Evolutionary conservation across 2,113 vertebrate species (phyloP).

Genomic region (Peucedramus taeniatus): DNA sequence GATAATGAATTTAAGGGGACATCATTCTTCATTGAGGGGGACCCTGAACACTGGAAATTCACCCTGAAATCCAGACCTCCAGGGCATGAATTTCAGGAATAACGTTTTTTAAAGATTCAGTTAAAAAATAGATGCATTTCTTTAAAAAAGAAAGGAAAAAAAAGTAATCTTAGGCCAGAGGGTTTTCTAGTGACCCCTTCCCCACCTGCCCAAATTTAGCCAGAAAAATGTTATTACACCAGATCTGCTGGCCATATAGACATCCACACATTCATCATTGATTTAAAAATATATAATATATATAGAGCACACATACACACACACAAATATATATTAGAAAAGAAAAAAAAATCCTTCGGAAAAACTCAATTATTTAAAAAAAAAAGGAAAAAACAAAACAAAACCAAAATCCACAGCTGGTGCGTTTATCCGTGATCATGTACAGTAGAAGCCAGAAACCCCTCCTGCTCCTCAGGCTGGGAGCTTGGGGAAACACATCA

Average conservation of each 20-base stretch:
- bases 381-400: background rate
- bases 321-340: constrained; percentile 61
- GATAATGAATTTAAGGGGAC: background rate
- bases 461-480: background rate
- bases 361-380: background rate
- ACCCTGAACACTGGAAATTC: background rate
- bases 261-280: constrained; percentile 1
- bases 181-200: background rate
- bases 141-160: background rate
- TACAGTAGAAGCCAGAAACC: constrained; percentile 40
- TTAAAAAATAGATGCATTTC: constrained; percentile 11
- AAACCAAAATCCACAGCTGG: constrained; percentile 20
- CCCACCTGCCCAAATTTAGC: background rate
- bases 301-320: background rate
- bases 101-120: background rate
- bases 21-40: background rate
- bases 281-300: constrained; percentile 62
- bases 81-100: background rate
- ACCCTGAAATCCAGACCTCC: background rate
- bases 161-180: background rate
- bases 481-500: background rate
- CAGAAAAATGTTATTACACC: background rate
- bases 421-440: background rate
- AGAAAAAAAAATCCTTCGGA: constrained; percentile 17
- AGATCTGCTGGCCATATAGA: background rate